Evolutionary conservation across 64 coral and sea anemone genomes (phyloP), one percentile per base, ranked within the genome.

Genomic region (Porites australiensis): DNA sequence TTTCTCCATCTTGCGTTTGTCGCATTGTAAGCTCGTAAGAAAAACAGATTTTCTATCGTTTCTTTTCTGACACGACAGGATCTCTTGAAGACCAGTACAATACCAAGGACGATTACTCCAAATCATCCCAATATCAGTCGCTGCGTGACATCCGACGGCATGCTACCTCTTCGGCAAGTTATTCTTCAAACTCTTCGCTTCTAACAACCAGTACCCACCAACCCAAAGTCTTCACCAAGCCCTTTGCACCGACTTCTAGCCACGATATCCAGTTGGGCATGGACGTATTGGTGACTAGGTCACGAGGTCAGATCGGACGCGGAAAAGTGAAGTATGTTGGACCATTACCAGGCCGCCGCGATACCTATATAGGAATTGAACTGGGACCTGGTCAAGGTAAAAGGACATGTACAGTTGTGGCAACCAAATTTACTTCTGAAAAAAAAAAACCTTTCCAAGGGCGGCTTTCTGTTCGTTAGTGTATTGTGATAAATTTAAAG

Each of bases 311-410:
- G 19, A 75, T 89, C 49, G 90, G 79, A 13, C 85, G 90, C 12
- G 96, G 96, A 50, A 51, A 86, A 15, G 96, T 98, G 2, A 88
- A 45, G 70, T 98, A 90, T 77, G 64, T 95, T 14, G 96, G 96
- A 2, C n/a, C 8, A 6, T 64, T 98, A 44, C 93, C 90, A 27
- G 86, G 65, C 51, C 77, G 74, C 7, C n/a, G 15, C 68, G 90
- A 91, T 3, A 64, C 79, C 21, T 98, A 98, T 37, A 16, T 98
- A 14, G 96, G 96, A 45, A 44, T 98, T 9, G 96, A 98, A 68
- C 87, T 98, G 49, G 74, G 83, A 23, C 82, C n/a, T 22, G 43
- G 44, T n/a, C 60, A 83, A 65, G 79, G 79, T 83, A 60, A 65
- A 62, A 13, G 6, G 19, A 50, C 13, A 48, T 50, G 53, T 11